Evolutionary conservation across 2,113 vertebrate species (phyloP).

Genomic region (Irena cyanogastra): DNA sequence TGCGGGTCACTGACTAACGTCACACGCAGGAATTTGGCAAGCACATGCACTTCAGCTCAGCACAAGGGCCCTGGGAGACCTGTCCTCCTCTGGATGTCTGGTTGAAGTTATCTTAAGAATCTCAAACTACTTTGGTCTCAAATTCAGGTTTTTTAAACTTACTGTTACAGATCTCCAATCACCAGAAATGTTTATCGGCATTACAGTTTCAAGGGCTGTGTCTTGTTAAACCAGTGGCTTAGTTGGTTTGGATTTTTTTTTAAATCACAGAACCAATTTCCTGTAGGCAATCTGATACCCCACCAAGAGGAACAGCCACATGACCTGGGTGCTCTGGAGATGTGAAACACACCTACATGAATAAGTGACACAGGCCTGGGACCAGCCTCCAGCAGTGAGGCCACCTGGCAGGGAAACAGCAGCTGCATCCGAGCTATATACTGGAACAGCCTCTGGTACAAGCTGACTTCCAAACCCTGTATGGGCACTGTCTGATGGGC

Average conservation of each 20-base stretch:
- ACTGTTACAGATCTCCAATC: neutral
- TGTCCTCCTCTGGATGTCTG: neutral
- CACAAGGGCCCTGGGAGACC: fast-evolving
- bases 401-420: neutral
- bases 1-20: fast-evolving
- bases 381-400: neutral
- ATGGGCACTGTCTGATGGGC: neutral
- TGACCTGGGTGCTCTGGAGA: neutral
- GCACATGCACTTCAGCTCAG: neutral
- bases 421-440: neutral
- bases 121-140: neutral
- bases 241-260: neutral
- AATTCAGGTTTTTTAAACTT: neutral
- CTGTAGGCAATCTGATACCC: neutral
- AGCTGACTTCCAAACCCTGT: neutral
- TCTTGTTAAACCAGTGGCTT: neutral
- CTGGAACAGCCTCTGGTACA: neutral
- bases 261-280: neutral
- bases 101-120: neutral
- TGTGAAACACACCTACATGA: neutral
- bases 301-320: neutral
- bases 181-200: neutral
- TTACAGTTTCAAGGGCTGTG: neutral
- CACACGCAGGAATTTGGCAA: neutral
- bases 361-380: neutral